Conservation (phyloP, 2,113 vertebrate species). For the Pelodiscus sinensis region DNA sequence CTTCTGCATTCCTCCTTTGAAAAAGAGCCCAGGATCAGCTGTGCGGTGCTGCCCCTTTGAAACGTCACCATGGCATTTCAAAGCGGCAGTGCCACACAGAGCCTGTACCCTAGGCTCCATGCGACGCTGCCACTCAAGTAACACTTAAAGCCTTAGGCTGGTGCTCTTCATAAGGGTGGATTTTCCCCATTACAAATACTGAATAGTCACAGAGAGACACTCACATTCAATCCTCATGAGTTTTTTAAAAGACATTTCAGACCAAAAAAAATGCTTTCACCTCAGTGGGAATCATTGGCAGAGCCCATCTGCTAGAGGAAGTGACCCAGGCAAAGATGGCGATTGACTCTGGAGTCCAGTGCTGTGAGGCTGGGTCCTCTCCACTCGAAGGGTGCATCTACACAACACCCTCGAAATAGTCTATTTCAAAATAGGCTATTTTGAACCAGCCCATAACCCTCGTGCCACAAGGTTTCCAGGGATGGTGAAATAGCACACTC, state of each 20-base stretch:
- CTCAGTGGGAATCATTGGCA: neutral
- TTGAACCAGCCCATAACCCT: too few species aligned
- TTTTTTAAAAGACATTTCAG: neutral
- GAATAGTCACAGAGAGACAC: neutral
- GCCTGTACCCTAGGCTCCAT: too few species aligned
- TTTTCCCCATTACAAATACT: neutral
- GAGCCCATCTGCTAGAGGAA: neutral
- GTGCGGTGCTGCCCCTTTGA: too few species aligned
- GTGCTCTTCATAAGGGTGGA: neutral
- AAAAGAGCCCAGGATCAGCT: too few species aligned
- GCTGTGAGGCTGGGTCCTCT: neutral
- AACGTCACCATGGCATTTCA: too few species aligned
- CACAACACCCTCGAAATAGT: too few species aligned
- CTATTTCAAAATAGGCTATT: too few species aligned
- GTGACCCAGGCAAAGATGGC: neutral
- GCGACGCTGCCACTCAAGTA: neutral
- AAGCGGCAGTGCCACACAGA: too few species aligned
- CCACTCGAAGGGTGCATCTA: too few species aligned
- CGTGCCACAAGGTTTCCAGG: too few species aligned
- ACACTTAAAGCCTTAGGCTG: neutral
- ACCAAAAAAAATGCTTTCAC: neutral
- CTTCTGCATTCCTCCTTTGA: too few species aligned
- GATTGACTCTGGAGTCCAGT: neutral
- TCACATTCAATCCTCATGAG: neutral
- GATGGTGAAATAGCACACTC: too few species aligned